Base-by-base conservation (phyloP, 2,797 vertebrate species). In the Rhadinocentrus ornatus region DNA sequence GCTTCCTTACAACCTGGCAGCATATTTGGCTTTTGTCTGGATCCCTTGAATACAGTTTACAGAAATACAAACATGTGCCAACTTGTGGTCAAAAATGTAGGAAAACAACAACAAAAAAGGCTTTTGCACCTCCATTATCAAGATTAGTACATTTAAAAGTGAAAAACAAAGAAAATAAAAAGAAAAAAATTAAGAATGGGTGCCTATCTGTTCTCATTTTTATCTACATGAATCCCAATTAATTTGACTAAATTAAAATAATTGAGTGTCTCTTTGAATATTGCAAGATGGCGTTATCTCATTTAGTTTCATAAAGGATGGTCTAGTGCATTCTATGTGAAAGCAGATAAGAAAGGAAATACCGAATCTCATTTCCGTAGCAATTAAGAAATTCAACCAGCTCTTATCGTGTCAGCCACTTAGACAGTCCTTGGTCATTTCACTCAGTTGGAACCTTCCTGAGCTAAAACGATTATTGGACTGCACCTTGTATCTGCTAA, bases 381-480 rank as follows among this genome's bases (percentile, higher is more conserved):
- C 59, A 61, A 44, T 61, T 61, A 41, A 61, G 24, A 61, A 41
- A 61, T 41, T 61, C 59, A 61, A 41, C 37, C 16, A 61, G 7
- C 15, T 41, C 37, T 60, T 29, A 29, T 61, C 35, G 27, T 27
- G 24, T 24, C 13, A 61, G 12, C 7, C 37, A 41, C 35, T 61
- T 27, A 46, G 39, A 62, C 32, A 15, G 1, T 29, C 27, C 41
- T 12, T 11, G 41, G 41, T 48, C 60, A 31, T 48, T 62, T 46
- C 27, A 46, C 20, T 31, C 41, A 62, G 44, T n/a, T 29, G 26
- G 26, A 62, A 46, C 39, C 8, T 46, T 46, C 6, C 27, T 20
- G 26, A 27, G 26, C 52, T 29, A 54, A 54, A 54, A 26, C 6
- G 50, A 24, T 26, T 26, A 52, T 26, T 26, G 24, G 50, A 27